Evolutionary conservation across 2,797 vertebrate species (phyloP), one percentile per base, ranked within the genome.

Genomic region (Ataeniobius toweri): DNA sequence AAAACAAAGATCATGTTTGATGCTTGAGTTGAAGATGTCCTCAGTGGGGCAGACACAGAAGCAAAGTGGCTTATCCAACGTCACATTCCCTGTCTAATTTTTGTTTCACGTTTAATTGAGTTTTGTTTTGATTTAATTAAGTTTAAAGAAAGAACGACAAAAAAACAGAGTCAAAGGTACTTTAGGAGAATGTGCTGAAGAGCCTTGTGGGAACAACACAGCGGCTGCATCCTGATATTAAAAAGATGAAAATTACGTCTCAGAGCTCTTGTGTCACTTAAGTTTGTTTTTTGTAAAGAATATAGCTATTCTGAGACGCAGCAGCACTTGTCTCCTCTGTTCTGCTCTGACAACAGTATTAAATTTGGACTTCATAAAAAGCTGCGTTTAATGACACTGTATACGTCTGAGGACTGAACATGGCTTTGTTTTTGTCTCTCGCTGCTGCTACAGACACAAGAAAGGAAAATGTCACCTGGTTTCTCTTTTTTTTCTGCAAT

Each of bases 311-410:
- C 74, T 75, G 76, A 79, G 82, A 74, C 12, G 36, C 81, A 0
- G 79, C 59, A n/a, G 68, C 71, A 31, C 59, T 20, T 39, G 13
- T 59, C 80, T 73, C 55, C 78, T 86, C 81, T 87, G 86, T 80
- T 86, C 83, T 87, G 86, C 79, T 86, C 83, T 88, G 91, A 89
- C 89, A 89, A 77, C 87, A 79, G n/a, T 1, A 68, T 73, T 78
- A 80, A 83, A 82, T 74, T 20, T 50, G 1, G 70, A 74, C 84
- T 80, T 87, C 78, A 86, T 86, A 84, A 89, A 86, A 87, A 86
- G 85, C 76, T 74, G 73, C 2, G 75, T 88, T 88, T 75, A 83
- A 72, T 81, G 86, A 88, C 83, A 63, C 75, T 0, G 53, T 13
- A 58, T 80, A 51, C 71, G 58, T 88, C 77, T 73, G 81, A 89